Evolutionary conservation across 53 echinoderm and acorn worm genomes (phyloP), one percentile per base, ranked within the genome.

Genomic region (Actinopyga echinites): DNA sequence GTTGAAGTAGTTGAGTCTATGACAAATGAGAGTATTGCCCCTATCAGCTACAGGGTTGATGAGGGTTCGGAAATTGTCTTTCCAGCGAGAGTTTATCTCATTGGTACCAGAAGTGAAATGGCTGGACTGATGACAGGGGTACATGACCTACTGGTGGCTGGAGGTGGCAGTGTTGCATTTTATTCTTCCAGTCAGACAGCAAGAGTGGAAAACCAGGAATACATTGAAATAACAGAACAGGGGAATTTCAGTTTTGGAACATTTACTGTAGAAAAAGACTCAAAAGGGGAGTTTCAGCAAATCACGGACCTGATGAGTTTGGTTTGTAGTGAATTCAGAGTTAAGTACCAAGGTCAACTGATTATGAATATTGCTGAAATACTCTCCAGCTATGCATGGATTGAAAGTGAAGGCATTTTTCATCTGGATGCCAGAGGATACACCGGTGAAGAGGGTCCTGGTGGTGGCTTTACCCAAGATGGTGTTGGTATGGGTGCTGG

Each of bases 201-300:
- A 60, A 15, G 85, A 57, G 80, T 95, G 22, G 92, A 95, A 83
- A 88, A 95, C 36, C 82, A 85, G 56, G 65, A 95, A 45, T 95
- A 95, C 67, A 62, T 90, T 33, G 83, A 90, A 54, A 86, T 95
- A 37, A 92, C 95, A 24, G 69, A 69, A 8, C 60, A 57, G 23
- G 95, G 95, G 12, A 90, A 95, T 88, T 95, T 95, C 79, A 92
- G 90, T 71, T 95, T 95, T 64, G 86, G 87, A 45, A 88, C 88
- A 26, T 77, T 95, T 21, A 92, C 90, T 20, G 90, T 95, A 44
- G 88, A 95, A 65, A 85, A 90, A 25, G 44, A 86, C 30, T 95
- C 95, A 42, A 68, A 56, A 75, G 95, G 89, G 5, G 90, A 95
- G 31, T 95, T 95, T 67, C 88, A 85, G 69, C 82, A 86, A 31